Base-by-base conservation (phyloP, 2,888 invertebrate species). In the Exocentrus adspersus region DNA sequence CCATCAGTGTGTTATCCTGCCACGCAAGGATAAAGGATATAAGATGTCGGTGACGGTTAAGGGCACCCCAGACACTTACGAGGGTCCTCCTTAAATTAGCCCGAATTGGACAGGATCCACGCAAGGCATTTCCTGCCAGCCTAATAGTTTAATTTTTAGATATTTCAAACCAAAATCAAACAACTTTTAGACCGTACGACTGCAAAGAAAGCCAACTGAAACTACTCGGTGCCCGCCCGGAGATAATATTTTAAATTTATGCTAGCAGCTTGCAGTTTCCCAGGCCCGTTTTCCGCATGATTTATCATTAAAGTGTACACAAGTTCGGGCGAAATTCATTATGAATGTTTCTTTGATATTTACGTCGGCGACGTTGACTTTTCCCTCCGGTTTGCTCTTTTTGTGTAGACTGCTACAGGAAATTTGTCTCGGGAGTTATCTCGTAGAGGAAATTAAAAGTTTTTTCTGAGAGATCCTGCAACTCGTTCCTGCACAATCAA, bases 311-410 rank as follows among this genome's bases (percentile, higher is more conserved):
- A 54, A 54, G 24, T 14, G 42, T 42, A 42, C 32, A 42, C 41
- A 42, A 53, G 53, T 53, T 53, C 54, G 17, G 21, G 54, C 20
- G 16, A 54, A 54, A 54, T 54, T 42, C 54, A 24, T 54, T 54
- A 42, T 42, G 10, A 42, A 43, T 24, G 16, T 54, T 54, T 52
- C 37, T 53, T 53, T 53, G 53, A 53, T 53, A 42, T 53, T 42
- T 41, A 41, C 12, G 50, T 51, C 30, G n/a, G 37, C 52, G 12
- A 12, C 21, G 53, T 53, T 41, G 43, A 24, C 54, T 54, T 54
- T 54, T 54, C 21, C 5, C 21, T 10, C 42, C 14, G n/a, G n/a
- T n/a, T 42, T 42, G 54, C 42, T 42, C 54, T 54, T 21, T 54
- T 54, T 54, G 19, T 54, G 19, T 14, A n/a, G 10, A 10, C 10